Evolutionary conservation across 1,140 invertebrate genomes (phyloP).

Genomic region (Liolophura sinensis): DNA sequence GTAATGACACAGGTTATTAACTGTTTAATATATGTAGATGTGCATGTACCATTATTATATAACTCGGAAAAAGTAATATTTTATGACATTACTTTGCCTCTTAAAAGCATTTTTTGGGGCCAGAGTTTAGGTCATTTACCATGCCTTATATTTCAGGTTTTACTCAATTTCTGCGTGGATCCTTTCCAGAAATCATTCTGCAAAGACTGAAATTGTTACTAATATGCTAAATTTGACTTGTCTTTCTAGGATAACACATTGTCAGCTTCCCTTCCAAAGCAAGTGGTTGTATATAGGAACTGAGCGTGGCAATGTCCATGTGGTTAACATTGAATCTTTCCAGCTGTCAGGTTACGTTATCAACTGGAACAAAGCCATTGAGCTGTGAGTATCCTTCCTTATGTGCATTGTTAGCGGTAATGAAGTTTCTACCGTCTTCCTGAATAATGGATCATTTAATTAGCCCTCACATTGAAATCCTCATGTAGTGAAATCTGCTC

Average conservation of each 20-base stretch:
- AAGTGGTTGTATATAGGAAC: slow-evolving; percentile 99
- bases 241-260: slow-evolving; percentile 81
- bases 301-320: slow-evolving; percentile 95
- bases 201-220: background rate
- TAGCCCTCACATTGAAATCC: slow-evolving; percentile 1
- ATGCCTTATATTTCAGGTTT: no score
- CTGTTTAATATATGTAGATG: no score
- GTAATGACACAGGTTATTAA: no score
- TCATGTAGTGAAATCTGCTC: background rate
- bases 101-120: no score
- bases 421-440: slow-evolving; percentile 5
- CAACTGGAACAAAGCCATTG: slow-evolving; percentile 99
- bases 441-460: slow-evolving; percentile 2
- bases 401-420: background rate
- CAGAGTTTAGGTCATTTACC: no score
- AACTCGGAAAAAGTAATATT: no score
- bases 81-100: no score
- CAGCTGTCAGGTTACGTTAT: slow-evolving; percentile 96
- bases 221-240: background rate
- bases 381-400: slow-evolving; percentile 83
- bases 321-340: slow-evolving; percentile 96
- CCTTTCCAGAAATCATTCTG: no score
- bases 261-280: slow-evolving; percentile 92
- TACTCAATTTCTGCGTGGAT: no score
- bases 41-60: no score